Percentiles rank a stretch among this genome's conserved stretches.
Conservation (phyloP, 2,797 vertebrate species). For the Luscinia megarhynchos region DNA sequence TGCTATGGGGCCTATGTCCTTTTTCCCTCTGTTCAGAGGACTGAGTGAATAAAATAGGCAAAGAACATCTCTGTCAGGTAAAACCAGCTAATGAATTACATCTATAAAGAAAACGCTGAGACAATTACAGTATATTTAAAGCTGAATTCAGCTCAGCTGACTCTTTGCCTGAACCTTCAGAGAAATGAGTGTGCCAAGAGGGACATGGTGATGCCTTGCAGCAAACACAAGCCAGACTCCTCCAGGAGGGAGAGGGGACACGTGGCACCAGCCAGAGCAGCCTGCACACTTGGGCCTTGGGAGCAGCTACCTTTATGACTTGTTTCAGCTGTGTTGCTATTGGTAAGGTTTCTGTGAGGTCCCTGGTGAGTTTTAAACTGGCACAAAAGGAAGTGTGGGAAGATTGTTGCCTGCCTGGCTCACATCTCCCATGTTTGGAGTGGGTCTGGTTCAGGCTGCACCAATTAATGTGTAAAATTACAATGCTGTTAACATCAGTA, state of each 20-base stretch:
- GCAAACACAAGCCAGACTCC: not conserved
- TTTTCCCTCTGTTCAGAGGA: not conserved
- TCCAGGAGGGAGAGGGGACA: not conserved
- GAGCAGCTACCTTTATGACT: not conserved
- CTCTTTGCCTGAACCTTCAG: not conserved
- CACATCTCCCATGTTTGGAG: not conserved
- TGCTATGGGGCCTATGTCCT: not conserved
- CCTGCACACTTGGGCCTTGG: not conserved
- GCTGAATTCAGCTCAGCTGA: not conserved
- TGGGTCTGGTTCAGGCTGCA: not conserved
- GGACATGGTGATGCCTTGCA: fast-evolving
- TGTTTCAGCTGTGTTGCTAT: not conserved
- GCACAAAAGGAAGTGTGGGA: not conserved
- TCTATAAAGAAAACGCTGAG: not conserved
- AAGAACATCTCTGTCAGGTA: not conserved
- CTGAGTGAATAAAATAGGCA: slow-evolving; percentile 9
- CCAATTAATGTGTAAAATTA: slow-evolving; percentile 11
- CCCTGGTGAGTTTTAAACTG: slow-evolving; percentile 6
- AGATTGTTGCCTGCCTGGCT: not conserved
- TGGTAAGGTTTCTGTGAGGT: not conserved
- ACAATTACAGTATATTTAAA: not conserved
- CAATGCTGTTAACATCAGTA: not conserved
- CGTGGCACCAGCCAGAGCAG: not conserved
- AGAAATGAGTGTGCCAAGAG: not conserved
- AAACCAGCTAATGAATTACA: slow-evolving; percentile 2